Conservation (phyloP, 2,797 vertebrate genomes). For the Basileuterus tristriatus region DNA sequence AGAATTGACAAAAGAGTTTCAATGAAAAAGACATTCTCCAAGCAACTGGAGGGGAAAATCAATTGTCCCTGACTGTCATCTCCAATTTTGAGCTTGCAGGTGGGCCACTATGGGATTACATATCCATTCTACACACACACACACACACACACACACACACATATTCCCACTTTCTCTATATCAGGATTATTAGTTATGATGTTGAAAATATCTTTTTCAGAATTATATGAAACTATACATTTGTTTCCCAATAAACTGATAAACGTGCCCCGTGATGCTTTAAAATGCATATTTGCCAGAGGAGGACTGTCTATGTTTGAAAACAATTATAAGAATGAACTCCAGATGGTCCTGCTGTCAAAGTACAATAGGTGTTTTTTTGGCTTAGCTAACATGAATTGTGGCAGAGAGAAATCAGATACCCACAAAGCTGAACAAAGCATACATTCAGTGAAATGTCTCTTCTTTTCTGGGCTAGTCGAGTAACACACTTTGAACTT, state of each 20-base stretch:
- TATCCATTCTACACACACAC: neutral
- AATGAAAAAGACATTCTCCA: neutral
- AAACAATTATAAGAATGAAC: slow-evolving; percentile 28
- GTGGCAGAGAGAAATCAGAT: slow-evolving; percentile 11
- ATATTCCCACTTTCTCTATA: neutral
- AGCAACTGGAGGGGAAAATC: neutral
- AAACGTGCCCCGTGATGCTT: neutral
- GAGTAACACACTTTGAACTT: neutral
- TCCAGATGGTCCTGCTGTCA: slow-evolving; percentile 11
- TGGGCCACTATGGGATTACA: neutral
- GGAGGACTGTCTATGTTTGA: neutral
- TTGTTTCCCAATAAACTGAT: neutral
- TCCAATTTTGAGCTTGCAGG: neutral
- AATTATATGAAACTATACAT: neutral
- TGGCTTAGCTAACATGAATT: slow-evolving; percentile 5
- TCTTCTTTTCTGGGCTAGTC: neutral
- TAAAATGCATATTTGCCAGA: neutral
- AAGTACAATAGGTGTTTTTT: slow-evolving; percentile 25
- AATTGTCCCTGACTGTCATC: neutral
- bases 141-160: too few relatives aligned
- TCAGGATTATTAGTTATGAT: neutral
- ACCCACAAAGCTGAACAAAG: slow-evolving; percentile 23
- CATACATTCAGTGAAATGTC: neutral
- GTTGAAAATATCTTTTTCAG: neutral
- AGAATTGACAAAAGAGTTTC: neutral